Conservation (phyloP, 2,888 invertebrate genomes). For the Odontocerum albicorne region DNA sequence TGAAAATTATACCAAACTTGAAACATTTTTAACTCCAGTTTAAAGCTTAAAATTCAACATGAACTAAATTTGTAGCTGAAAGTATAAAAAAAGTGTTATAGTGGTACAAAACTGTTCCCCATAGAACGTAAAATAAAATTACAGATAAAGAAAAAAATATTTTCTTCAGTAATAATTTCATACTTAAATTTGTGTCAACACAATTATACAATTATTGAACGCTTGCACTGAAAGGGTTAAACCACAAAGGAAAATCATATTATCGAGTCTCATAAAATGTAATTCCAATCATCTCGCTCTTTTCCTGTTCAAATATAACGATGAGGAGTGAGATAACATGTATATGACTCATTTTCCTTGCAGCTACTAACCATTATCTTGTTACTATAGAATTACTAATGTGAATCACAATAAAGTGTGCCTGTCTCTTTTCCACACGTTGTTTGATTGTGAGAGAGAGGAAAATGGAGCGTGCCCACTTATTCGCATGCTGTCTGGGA, state of each 20-base stretch:
- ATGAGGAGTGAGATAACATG: neutral
- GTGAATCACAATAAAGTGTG: slow-evolving; percentile 17
- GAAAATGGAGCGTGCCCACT: slow-evolving; percentile 7
- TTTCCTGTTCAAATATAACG: neutral
- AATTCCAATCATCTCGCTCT: slow-evolving; percentile 2
- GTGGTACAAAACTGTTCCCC: too few relatives aligned
- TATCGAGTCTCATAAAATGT: slow-evolving; percentile 3
- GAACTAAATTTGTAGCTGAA: too few relatives aligned
- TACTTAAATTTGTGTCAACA: too few relatives aligned
- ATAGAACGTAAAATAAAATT: too few relatives aligned
- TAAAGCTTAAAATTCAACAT: too few relatives aligned
- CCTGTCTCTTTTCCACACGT: slow-evolving; percentile 8
- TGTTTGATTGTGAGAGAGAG: neutral
- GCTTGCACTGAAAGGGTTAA: neutral
- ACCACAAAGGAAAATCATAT: slow-evolving; percentile 1
- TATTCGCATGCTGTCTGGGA: slow-evolving; percentile 20
- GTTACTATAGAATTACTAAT: slow-evolving; percentile 25
- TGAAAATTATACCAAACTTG: too few relatives aligned
- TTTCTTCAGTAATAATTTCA: too few relatives aligned
- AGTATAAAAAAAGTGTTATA: too few relatives aligned
- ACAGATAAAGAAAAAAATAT: too few relatives aligned
- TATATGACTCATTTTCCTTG: slow-evolving; percentile 8
- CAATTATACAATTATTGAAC: too few relatives aligned
- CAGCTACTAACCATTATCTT: slow-evolving; percentile 14
- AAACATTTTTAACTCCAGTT: too few relatives aligned